These are phyloP conservation scores for Phrynosoma blainvillii DNA, from an alignment of 2,113 vertebrate species.

Conservation along the genomic window DNA sequence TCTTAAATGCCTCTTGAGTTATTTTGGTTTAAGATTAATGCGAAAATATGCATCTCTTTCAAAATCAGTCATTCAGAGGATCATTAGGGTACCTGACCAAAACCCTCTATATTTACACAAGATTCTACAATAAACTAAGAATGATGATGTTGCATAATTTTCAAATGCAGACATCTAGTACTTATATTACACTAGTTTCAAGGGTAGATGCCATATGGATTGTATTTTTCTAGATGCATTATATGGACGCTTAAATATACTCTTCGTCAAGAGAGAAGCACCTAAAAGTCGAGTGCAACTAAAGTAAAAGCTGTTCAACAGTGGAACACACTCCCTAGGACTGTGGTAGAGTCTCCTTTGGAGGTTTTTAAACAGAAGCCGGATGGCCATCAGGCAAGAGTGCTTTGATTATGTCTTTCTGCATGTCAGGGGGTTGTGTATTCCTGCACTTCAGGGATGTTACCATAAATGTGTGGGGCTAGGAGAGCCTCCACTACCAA, in stretches of 20 bases:
- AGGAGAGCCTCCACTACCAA: no score
- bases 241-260: not conserved
- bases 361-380: no score
- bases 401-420: no score
- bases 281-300: no score
- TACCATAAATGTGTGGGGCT: no score
- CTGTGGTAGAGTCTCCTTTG: no score
- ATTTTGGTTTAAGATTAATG: conserved; percentile 33
- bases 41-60: conserved; percentile 31
- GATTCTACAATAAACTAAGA: conserved; percentile 12
- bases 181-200: not conserved
- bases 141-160: conserved; percentile 18
- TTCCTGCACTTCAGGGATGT: no score
- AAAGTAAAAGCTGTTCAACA: no score
- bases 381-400: no score
- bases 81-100: conserved; percentile 18
- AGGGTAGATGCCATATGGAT: not conserved
- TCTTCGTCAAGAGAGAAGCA: not conserved
- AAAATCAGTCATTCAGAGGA: conserved; percentile 19
- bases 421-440: no score
- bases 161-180: conserved; percentile 11
- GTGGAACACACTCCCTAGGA: no score
- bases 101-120: conserved; percentile 15
- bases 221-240: not conserved
- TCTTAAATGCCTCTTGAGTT: conserved; percentile 28